A percentile compares a stretch with the other conserved stretches of the same genome.
phyloP scores from a whole-genome alignment of 37 sponge, comb jelly and placozoan species.

The Beroe forskalii region DNA sequence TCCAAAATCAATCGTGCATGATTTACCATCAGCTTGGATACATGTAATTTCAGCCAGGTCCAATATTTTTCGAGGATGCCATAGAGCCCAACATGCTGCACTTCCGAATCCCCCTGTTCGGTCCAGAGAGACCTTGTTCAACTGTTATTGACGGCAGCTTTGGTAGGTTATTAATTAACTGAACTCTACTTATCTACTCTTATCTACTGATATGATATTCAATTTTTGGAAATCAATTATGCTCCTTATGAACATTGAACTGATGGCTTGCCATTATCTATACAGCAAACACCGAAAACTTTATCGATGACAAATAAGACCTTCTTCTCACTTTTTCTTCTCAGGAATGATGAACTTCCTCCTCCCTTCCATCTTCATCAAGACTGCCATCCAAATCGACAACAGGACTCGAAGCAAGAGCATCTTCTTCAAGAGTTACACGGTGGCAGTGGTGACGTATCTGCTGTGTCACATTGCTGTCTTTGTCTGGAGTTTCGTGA shows the following conservation, averaged over 20 bases:
- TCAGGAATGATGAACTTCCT: conserved; percentile 50
- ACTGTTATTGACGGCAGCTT: conserved; percentile 17
- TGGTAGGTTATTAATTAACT: conserved; percentile 13
- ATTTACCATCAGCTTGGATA: too few relatives aligned
- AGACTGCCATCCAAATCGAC: conserved; percentile 3
- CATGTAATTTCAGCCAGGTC: conserved; percentile 29
- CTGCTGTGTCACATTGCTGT: conserved; percentile 40
- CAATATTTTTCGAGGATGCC: conserved; percentile 9
- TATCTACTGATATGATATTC: too few relatives aligned
- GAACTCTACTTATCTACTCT: too few relatives aligned
- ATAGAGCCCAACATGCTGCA: conserved; percentile 4
- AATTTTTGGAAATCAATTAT: too few relatives aligned
- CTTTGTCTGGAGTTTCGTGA: conserved; percentile 22
- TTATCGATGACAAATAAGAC: too few relatives aligned
- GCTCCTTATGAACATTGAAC: too few relatives aligned
- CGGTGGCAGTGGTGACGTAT: conserved; percentile 17
- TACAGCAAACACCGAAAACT: too few relatives aligned
- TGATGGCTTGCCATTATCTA: too few relatives aligned
- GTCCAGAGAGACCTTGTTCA: conserved; percentile 1
- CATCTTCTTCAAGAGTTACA: background rate
- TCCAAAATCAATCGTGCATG: too few relatives aligned
- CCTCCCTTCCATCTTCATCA: conserved; percentile 18
- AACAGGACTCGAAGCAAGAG: background rate
- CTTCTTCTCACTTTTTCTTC: too few relatives aligned
- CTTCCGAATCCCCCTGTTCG: conserved; percentile 37